Conservation (phyloP, 2,888 invertebrate genomes). For the Phytoseiulus persimilis region DNA sequence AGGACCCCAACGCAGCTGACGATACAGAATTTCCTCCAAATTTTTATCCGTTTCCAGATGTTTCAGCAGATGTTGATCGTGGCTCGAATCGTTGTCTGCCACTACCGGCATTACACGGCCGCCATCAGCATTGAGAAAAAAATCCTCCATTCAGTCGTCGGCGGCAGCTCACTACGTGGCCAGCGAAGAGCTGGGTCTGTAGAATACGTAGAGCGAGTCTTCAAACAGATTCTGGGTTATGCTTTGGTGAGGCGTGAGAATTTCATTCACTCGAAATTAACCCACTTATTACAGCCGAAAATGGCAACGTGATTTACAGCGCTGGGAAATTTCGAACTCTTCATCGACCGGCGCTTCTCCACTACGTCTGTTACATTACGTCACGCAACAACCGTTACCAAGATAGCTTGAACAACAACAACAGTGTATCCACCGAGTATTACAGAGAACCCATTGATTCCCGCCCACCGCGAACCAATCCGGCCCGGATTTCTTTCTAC, state of each 20-base stretch:
- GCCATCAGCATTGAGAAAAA: neutral
- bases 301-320: neutral
- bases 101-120: neutral
- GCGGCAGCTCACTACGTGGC: neutral
- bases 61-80: neutral
- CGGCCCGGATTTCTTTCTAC: too few relatives aligned
- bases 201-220: neutral
- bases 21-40: neutral
- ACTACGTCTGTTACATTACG: too few relatives aligned
- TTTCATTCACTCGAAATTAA: neutral
- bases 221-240: neutral
- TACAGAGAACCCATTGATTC: too few relatives aligned
- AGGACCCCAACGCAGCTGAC: neutral
- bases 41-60: neutral
- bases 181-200: neutral
- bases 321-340: neutral
- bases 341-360: neutral
- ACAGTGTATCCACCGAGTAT: too few relatives aligned
- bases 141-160: neutral
- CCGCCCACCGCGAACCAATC: too few relatives aligned
- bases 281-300: neutral
- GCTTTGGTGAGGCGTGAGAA: neutral
- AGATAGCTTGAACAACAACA: too few relatives aligned
- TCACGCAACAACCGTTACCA: too few relatives aligned
- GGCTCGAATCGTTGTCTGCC: neutral